Evolutionary conservation across 1,140 invertebrate genomes (phyloP), one percentile per base, ranked within the genome.

Genomic region (Sitobion miscanthi): DNA sequence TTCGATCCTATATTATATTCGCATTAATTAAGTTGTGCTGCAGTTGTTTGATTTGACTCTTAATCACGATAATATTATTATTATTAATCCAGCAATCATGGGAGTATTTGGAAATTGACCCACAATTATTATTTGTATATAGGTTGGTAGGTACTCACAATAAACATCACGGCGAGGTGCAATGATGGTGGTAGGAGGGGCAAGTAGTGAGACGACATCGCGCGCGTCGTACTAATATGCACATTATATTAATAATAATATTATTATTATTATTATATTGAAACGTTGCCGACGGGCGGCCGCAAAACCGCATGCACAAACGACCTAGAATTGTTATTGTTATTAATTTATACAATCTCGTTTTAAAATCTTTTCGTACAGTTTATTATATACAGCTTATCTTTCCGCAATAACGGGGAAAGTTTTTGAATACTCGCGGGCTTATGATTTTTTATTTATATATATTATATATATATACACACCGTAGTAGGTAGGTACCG

Each of bases 231-330:
- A 42, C 20, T 1, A 25, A 54, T 38, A 4, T 54, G 52, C 23
- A 42, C 14, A 54, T 21, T 54, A 54, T 54, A 21, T 23, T 57
- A 23, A 25, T 54, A 21, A 54, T 57, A 23, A 25, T 57, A 38
- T 83, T 86, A 87, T 47, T 54, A 54, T 54, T 54, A 42, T 20
- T n/a, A 35, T 88, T 77, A 42, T 57, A 47, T 89, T 21, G 52
- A 89, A 89, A 89, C 52, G 88, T 89, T 89, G 88, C 88, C 88
- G 52, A 54, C 35, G 88, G 88, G 49, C 88, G 88, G 49, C 52
- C 88, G 11, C n/a, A 89, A 89, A 89, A 89, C 88, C 88, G 88
- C 49, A 89, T 89, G 88, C 88, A 89, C 35, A 57, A 89, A 89
- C 14, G 52, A 57, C 88, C 88, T 57, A 89, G 49, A 89, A 89